These are phyloP conservation scores for Drosophila navojoa DNA, from an alignment of 1,140 invertebrate genomes.

Conservation along the genomic window DNA sequence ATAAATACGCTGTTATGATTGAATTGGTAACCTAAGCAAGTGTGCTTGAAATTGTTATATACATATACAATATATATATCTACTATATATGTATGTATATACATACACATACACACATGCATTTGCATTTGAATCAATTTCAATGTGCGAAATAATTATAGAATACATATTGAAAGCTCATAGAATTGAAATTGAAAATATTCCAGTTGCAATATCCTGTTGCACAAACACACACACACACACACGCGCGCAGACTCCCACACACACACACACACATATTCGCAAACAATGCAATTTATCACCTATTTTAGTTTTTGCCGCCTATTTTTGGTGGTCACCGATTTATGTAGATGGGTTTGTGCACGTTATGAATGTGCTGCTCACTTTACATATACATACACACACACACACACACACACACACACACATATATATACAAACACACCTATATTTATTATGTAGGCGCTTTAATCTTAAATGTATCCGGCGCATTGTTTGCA, in stretches of 20 bases:
- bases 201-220: conserved; percentile 42
- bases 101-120: background rate
- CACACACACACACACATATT: background rate
- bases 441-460: background rate
- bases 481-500: conserved; percentile 2
- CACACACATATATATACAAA: background rate
- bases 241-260: background rate
- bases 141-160: conserved; percentile 21
- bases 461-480: conserved; percentile 36
- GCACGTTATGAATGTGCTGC: background rate
- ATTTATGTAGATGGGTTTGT: background rate
- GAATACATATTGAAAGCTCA: conserved; percentile 26
- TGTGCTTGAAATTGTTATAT: background rate
- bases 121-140: conserved; percentile 1
- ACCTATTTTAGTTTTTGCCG: conserved; percentile 19
- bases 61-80: background rate
- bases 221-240: conserved; percentile 8
- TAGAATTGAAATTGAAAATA: conserved; percentile 34
- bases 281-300: conserved; percentile 36
- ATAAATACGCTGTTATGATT: no score
- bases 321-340: background rate
- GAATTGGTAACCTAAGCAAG: background rate
- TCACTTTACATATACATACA: background rate
- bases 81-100: background rate
- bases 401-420: background rate